phyloP scores from a whole-genome alignment of 2,888 invertebrate species.

The Theretra japonica region DNA sequence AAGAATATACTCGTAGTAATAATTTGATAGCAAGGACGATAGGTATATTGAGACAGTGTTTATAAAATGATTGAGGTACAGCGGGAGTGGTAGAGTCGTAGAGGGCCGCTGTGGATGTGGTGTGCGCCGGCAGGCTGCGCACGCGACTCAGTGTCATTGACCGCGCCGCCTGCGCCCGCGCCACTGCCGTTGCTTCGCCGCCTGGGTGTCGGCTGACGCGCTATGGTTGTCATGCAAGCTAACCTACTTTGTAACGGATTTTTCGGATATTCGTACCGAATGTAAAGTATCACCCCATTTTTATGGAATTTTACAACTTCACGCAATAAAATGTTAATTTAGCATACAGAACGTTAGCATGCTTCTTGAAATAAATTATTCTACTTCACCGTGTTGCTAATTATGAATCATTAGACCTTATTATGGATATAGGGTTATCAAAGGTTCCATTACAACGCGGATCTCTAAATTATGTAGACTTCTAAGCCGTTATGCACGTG shows the following conservation, averaged over 20 bases:
- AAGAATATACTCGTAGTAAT: too few species aligned
- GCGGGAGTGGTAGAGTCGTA: conserved; percentile 9
- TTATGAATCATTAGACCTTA: background rate
- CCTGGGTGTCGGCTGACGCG: conserved; percentile 55
- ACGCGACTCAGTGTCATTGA: conserved; percentile 36
- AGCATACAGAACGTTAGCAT: too few species aligned
- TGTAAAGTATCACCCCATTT: background rate
- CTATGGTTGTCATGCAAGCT: conserved; percentile 50
- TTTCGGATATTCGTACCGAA: background rate
- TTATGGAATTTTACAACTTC: background rate
- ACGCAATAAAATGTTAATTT: background rate
- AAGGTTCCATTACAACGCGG: background rate
- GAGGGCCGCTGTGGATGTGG: background rate
- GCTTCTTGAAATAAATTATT: too few species aligned
- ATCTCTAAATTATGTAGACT: background rate
- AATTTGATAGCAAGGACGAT: too few species aligned
- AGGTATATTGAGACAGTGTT: background rate
- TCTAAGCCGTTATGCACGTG: too few species aligned
- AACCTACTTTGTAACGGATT: conserved; percentile 28
- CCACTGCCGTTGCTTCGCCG: conserved; percentile 29
- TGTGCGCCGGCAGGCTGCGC: conserved; percentile 42
- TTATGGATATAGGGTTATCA: background rate
- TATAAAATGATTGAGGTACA: background rate
- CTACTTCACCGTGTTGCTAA: background rate
- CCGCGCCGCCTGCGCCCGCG: conserved; percentile 38